Base-by-base conservation (phyloP, 2,797 vertebrate genomes). In the Micromesistius poutassou region DNA sequence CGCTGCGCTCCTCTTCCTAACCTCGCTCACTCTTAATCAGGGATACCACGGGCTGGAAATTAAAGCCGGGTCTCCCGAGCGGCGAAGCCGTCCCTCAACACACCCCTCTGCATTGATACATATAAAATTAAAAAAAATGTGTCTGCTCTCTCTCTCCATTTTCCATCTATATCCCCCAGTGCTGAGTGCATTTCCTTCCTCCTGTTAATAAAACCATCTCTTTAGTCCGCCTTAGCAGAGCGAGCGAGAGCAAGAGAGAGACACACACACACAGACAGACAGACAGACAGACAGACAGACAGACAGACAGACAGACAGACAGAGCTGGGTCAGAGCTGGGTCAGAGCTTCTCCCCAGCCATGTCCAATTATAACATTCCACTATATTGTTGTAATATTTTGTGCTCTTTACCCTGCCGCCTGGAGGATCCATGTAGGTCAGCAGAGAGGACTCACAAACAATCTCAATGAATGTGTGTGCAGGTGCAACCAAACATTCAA, bases 371-470 rank as follows among this genome's bases (percentile, higher is more conserved):
- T 72, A 14, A 12, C 72, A 13, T 8, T 30, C 25, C 25, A 81
- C 84, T 88, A n/a, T 35, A 12, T 35, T 28, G 87, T 88, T 87
- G 83, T 71, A 76, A 86, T 86, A 86, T 82, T 84, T 84, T 71
- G 82, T 90, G 86, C 89, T 90, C 83, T 31, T 31, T 71, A 75
- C 87, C 88, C 79, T 81, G 81, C 86, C 85, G 85, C 88, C 84
- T 84, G 46, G 79, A 87, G 80, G 71, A 79, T 81, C 78, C 86
- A 91, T 90, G 88, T 91, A 89, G 92, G 91, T 90, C 88, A 91
- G 81, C 85, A 88, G 88, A 81, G 85, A 86, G 83, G 80, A 77
- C 84, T 75, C 28, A 30, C 73, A 81, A 42, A 30, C 40, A 14
- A 14, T 40, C 72, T 28, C 50, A 71, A 71, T 71, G 82, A 10